Base-by-base conservation (phyloP, 2,797 vertebrate species). In the Botia almorhae region DNA sequence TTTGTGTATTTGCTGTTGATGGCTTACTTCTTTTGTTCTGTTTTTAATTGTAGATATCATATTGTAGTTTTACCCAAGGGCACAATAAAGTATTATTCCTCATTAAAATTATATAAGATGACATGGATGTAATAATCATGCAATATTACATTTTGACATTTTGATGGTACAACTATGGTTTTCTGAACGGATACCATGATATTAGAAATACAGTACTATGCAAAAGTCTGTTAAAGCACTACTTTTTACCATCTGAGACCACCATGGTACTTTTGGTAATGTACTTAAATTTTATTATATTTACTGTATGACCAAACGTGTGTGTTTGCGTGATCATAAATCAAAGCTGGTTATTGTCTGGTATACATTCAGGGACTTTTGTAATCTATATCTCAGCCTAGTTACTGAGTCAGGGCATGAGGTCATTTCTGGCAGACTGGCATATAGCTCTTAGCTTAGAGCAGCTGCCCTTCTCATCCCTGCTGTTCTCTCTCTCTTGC, bases 371-470 rank as follows among this genome's bases (percentile, higher is more conserved):
- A 74, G 61, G 63, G 50, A 78, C 65, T 76, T 81, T 53, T 48
- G 75, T 81, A 76, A 83, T 68, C 48, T 81, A 84, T 81, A 78
- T 81, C 64, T 82, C 72, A 84, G 76, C 75, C 72, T 74, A 60
- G 83, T 79, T 84, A 80, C 68, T 73, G 68, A 76, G 81, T 36
- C 55, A 74, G 83, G 74, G 72, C 68, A 77, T 88, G 85, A 88
- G 83, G 83, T 87, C 87, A 88, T 88, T 26, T 74, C 77, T 88
- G 86, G 87, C 82, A 81, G 71, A 70, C 19, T 43, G 76, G 77
- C 50, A 69, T 75, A 69, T 76, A 82, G 81, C 81, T 79, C 72
- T 77, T 61, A 60, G 85, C 79, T 78, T 46, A 68, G 64, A 76
- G 78, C 84, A 84, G 78, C 79, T 87, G 78, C 84, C 83, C 76